A percentile compares a stretch with the other conserved stretches of the same genome.
These are phyloP conservation scores for Hartigia nigra DNA, from an alignment of 2,888 invertebrate genomes.

Conservation along the genomic window DNA sequence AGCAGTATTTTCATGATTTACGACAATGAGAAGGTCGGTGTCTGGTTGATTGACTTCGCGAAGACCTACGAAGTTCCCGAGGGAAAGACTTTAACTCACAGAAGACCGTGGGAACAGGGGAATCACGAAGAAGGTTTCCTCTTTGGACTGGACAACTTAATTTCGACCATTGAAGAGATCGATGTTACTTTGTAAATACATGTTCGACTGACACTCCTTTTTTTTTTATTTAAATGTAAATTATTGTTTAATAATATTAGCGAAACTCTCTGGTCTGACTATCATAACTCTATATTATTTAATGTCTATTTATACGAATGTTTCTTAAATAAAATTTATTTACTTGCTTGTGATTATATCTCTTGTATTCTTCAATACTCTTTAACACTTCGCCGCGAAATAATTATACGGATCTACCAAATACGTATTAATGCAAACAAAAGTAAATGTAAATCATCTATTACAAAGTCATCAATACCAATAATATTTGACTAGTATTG, in stretches of 20 bases:
- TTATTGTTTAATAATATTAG: constrained; percentile 17
- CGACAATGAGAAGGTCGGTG: constrained; percentile 87
- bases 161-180: constrained; percentile 73
- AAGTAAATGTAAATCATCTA: not conserved
- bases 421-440: not conserved
- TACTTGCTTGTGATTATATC: not conserved
- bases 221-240: constrained; percentile 20
- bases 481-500: not conserved
- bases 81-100: constrained; percentile 79
- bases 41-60: constrained; percentile 98
- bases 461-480: too few species aligned
- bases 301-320: constrained; percentile 10
- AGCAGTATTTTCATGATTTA: constrained; percentile 95
- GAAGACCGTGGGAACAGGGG: constrained; percentile 88
- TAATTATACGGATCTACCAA: not conserved
- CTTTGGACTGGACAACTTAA: constrained; percentile 91
- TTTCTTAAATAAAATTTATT: constrained; percentile 12
- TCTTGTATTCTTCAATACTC: not conserved
- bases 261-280: constrained; percentile 23
- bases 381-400: not conserved
- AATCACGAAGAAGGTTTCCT: constrained; percentile 97
- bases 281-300: constrained; percentile 15
- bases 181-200: constrained; percentile 29
- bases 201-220: constrained; percentile 17
- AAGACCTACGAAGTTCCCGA: constrained; percentile 85